phyloP scores from a whole-genome alignment of 1,140 invertebrate species.

The Apocrypta bakeri region DNA sequence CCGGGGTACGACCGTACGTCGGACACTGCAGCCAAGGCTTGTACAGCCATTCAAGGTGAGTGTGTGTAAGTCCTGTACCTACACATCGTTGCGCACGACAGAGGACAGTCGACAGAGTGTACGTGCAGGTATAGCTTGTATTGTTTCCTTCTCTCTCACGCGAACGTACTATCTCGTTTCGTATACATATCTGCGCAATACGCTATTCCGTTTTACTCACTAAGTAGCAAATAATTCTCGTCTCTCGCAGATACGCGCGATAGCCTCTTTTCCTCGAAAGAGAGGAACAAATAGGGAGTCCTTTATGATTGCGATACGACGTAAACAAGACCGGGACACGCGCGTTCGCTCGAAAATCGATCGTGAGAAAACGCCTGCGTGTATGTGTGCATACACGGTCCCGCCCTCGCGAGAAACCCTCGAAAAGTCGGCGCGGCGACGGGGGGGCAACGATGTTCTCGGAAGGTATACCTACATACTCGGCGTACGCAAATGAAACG shows the following conservation, averaged over 20 bases:
- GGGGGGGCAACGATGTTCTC: too few species aligned
- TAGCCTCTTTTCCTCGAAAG: neutral
- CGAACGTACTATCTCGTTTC: neutral
- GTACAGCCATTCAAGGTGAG: constrained; percentile 18
- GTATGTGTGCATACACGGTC: neutral
- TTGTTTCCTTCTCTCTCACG: neutral
- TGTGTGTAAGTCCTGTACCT: neutral
- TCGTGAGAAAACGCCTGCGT: neutral
- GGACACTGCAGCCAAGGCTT: neutral
- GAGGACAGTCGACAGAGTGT: neutral
- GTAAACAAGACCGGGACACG: neutral
- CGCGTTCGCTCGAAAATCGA: neutral
- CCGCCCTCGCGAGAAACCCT: constrained; percentile 39
- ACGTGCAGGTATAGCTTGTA: too few species aligned
- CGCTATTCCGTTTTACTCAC: too few species aligned
- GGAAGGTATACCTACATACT: too few species aligned
- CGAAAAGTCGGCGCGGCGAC: too few species aligned
- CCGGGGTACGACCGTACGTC: neutral
- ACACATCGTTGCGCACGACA: neutral
- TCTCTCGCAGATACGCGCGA: too few species aligned
- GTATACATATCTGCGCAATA: too few species aligned
- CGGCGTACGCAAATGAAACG: too few species aligned
- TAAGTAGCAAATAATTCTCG: too few species aligned
- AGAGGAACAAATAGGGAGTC: too few species aligned
- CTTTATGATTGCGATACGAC: too few species aligned